Percentiles rank a stretch among this genome's conserved stretches.
Evolutionary conservation across 1,140 invertebrate species (phyloP).

Genomic region (Amphibalanus amphitrite): DNA sequence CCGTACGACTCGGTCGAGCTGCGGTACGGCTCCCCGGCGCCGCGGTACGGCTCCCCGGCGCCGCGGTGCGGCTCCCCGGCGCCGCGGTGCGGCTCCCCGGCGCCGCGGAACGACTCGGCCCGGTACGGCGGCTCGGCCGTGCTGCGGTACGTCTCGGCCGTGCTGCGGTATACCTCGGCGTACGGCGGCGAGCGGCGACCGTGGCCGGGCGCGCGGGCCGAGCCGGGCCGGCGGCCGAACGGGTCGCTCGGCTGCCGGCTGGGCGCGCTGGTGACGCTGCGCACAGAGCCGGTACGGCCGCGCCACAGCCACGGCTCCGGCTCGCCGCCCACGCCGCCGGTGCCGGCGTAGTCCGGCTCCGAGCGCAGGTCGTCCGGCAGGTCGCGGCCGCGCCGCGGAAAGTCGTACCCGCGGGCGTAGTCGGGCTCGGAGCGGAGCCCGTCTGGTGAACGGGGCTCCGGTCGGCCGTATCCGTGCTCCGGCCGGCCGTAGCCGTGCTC

Average conservation of each 20-base stretch:
- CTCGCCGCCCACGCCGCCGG: not conserved
- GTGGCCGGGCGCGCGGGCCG: not conserved
- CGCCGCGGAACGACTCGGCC: too few relatives aligned
- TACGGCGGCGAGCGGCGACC: not conserved
- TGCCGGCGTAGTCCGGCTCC: not conserved
- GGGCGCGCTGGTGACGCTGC: not conserved
- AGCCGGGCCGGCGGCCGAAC: not conserved
- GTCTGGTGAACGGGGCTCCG: not conserved
- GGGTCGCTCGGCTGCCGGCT: not conserved
- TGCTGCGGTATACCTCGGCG: not conserved
- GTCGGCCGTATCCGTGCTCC: too few relatives aligned
- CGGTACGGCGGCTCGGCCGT: too few relatives aligned
- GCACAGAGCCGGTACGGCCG: not conserved
- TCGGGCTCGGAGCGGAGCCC: not conserved
- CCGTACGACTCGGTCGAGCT: not conserved
- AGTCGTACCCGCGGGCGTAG: not conserved
- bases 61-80: too few relatives aligned
- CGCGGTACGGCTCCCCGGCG: too few relatives aligned
- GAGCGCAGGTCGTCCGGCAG: not conserved
- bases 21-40: too few relatives aligned
- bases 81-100: too few relatives aligned
- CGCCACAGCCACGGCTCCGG: not conserved
- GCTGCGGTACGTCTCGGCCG: too few relatives aligned
- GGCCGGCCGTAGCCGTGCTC: too few relatives aligned
- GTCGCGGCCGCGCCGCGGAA: not conserved